Base-by-base conservation (phyloP, 2,888 invertebrate species). In the Melikaiella ostensackeni region DNA sequence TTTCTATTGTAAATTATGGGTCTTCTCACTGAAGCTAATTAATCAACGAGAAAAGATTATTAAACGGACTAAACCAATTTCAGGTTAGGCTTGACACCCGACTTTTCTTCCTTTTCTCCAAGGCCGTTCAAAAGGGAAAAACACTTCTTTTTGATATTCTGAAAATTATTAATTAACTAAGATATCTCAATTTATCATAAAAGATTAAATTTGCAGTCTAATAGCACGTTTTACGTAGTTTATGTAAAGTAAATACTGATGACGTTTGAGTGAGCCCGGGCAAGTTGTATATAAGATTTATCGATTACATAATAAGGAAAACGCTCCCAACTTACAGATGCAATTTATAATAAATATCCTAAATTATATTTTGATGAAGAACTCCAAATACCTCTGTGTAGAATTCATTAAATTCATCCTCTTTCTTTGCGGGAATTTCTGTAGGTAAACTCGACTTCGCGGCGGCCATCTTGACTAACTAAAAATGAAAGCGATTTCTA, bases 401-500 rank as follows among this genome's bases (percentile, higher is more conserved):
- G 92, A 97, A 97, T 85, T 95, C 95, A 86, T 96, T 95, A 89
- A 97, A 97, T 82, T 95, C 95, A 86, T 95, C 95, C 84, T 94
- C 95, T 88, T 94, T 95, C 80, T 92, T 91, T 84, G 91, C 89
- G 77, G 91, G 87, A 83, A 85, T 88, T 81, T 87, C 89, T 86
- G 83, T 87, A 77, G 88, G 83, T 85, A 90, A 84, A 86, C 86
- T 88, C 75, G 91, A 89, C 84, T 91, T 89, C 79, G 89, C 86
- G 76, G 89, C 90, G 78, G 91, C 91, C 91, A 91, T 91, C 86
- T 91, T 91, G 87, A 74, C 50, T 50, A 70, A 70, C 70, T 50
- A 46, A 50, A 46, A 46, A 27, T 70, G 30, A 5, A 70, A 50
- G 21, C 27, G 46, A 19, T 7, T 42, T 70, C 42, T 19, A 19